Conservation (phyloP, 2,113 vertebrate genomes). For the Oreochromis spilurus region DNA sequence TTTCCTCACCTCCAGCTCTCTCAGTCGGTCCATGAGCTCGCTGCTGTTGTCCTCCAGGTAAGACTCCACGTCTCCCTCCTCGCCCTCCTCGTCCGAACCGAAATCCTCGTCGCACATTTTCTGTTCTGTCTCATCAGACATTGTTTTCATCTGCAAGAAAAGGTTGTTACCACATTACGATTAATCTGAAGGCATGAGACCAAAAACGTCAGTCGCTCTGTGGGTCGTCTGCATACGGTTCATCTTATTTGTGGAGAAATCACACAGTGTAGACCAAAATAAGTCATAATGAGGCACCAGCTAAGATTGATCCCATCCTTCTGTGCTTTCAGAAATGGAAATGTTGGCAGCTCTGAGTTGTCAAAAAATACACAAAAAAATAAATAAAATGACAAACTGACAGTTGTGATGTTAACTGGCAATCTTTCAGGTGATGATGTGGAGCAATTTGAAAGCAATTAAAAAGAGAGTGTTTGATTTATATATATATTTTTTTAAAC, state of each 20-base stretch:
- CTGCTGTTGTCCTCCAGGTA: constrained; percentile 75
- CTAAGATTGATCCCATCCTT: background rate
- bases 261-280: background rate
- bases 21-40: constrained; percentile 73
- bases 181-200: background rate
- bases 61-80: constrained; percentile 71
- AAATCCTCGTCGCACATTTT: constrained; percentile 71
- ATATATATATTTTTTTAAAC: background rate
- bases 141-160: constrained; percentile 63
- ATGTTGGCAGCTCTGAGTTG: background rate
- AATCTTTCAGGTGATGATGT: background rate
- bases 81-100: constrained; percentile 67
- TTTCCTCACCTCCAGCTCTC: constrained; percentile 71
- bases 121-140: constrained; percentile 74
- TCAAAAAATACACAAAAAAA: background rate
- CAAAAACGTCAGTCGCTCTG: background rate
- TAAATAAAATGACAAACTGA: background rate
- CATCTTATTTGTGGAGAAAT: background rate
- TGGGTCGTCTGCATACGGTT: background rate
- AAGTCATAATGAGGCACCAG: background rate
- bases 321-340: background rate
- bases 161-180: background rate
- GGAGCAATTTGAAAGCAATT: background rate
- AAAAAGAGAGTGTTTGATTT: background rate
- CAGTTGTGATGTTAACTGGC: background rate